Evolutionary conservation across 2,113 vertebrate species (phyloP), one percentile per base, ranked within the genome.

Genomic region (Felis catus): DNA sequence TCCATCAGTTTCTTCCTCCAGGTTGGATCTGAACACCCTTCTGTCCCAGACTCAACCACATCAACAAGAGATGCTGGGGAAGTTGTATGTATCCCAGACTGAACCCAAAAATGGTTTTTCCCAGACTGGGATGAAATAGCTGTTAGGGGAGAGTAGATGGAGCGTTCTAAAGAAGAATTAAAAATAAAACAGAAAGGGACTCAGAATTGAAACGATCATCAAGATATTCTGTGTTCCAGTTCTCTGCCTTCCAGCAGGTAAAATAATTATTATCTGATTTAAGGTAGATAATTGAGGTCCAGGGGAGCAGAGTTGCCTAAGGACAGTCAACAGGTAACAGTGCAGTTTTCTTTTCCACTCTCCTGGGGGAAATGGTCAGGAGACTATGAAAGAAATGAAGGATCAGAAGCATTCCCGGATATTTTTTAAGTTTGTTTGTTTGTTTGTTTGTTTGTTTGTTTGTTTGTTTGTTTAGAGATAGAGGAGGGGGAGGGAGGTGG

Each of bases 221-320:
- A 12, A 68, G 83, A 41, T 78, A 76, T 39, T 94, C 68, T 21
- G 21, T 65, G 66, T 91, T 92, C 88, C 51, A 70, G 11, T 19
- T 8, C 91, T 61, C 41, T 55, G 79, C 87, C 81, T 94, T 85
- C 29, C 7, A 18, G 21, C 51, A 65, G 39, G 31, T 92, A 90
- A 95, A 92, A 74, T 45, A 9, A 4, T 82, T 76, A 71, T 80
- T 55, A 65, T 55, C 86, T 73, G 39, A 93, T 82, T 93, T 41
- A 92, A 94, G 86, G 82, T 36, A 95, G 61, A 89, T 74, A 86
- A 88, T 83, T 29, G 61, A 89, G 68, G 68, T 71, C 19, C 45
- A 53, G 39, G 78, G 41, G 61, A 55, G 12, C 71, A 73, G 68
- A 91, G 39, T 76, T 73, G 68, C 45, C 76, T 73, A 21, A 73